Evolutionary conservation across 2,797 vertebrate species (phyloP), one percentile per base, ranked within the genome.

Genomic region (Sparidentex hasta): DNA sequence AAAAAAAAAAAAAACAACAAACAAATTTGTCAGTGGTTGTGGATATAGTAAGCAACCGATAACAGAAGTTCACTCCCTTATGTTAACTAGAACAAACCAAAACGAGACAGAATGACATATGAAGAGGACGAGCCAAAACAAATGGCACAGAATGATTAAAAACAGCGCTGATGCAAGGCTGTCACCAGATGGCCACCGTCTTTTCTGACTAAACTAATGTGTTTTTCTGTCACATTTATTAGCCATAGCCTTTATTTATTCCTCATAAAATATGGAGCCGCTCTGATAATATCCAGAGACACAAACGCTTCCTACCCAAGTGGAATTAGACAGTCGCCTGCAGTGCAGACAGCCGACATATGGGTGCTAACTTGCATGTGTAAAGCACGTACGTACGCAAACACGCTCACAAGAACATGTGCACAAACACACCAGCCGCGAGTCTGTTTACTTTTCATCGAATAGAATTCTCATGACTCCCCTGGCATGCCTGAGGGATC

Each of bases 391-490:
- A 72, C 56, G 50, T n/a, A 57, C 79, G 67, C 76, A 76, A 41
- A 66, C 80, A 69, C 57, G 38, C 73, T 55, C n/a, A 57, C 58
- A 48, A 44, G 73, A 13, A 54, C 50, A 43, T 57, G n/a, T 55
- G 78, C 83, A 87, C 84, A 84, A 80, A 88, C 73, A 78, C 78
- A 91, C 80, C 75, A 90, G 88, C 91, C 89, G 33, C 27, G 14
- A 92, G 91, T 94, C 90, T 94, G 90, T 94, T 92, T 90, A 84
- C 87, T 94, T 92, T 92, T 72, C 85, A 89, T 90, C 86, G 70
- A 72, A 80, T 43, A 77, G 80, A 90, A 91, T 84, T 91, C 89
- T 92, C 91, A 75, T 3, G 76, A 88, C 83, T 94, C 90, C 87
- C 77, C 84, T 88, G 80, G 91, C 91, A 70, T 88, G 91, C 92